Evolutionary conservation across 1,140 invertebrate species (phyloP).

Genomic region (Planococcus citri): DNA sequence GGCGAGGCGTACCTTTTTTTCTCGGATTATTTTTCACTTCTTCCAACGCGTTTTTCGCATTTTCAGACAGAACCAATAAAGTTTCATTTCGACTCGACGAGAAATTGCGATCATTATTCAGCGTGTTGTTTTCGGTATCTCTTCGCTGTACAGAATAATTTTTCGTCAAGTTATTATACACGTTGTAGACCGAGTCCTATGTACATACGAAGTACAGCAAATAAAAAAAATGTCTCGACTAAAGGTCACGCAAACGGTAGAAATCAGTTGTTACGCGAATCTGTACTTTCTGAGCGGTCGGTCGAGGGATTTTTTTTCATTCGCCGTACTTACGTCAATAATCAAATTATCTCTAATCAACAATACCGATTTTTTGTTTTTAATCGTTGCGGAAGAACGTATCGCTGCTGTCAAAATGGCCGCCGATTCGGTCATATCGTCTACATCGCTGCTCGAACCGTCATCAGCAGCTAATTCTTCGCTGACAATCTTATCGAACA

Average conservation of each 20-base stretch:
- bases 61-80: constrained; percentile 20
- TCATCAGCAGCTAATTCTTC: constrained; percentile 31
- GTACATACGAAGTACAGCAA: too few relatives aligned
- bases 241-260: too few relatives aligned
- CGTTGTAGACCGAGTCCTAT: too few relatives aligned
- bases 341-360: neutral
- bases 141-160: too few relatives aligned
- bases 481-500: constrained; percentile 21
- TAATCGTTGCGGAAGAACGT: constrained; percentile 23
- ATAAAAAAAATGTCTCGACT: too few relatives aligned
- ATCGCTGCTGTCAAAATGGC: constrained; percentile 24
- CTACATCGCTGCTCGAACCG: constrained; percentile 34
- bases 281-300: too few relatives aligned
- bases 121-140: neutral
- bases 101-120: neutral
- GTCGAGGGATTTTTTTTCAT: too few relatives aligned
- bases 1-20: constrained; percentile 41
- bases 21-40: constrained; percentile 29
- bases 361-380: constrained; percentile 17
- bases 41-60: constrained; percentile 23
- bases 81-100: neutral
- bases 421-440: constrained; percentile 28
- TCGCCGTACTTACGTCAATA: too few relatives aligned
- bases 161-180: too few relatives aligned
- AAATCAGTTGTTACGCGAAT: too few relatives aligned